These are phyloP conservation scores for Hypanus sabinus DNA, from an alignment of 2,113 vertebrate species.

Conservation along the genomic window DNA sequence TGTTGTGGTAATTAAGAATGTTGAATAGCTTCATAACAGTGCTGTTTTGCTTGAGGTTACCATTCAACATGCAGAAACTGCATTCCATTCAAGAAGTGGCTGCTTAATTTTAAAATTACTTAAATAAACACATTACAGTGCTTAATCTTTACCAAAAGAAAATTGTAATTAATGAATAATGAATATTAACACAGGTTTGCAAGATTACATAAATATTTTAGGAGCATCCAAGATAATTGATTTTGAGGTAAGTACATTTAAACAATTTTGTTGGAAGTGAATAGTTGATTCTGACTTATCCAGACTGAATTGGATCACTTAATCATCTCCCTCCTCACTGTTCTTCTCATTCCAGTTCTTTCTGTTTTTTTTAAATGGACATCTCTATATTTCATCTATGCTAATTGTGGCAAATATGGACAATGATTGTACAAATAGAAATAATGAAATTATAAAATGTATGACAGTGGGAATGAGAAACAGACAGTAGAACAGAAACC, in stretches of 20 bases:
- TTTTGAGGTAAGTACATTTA: not conserved
- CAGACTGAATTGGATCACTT: not conserved
- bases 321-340: not conserved
- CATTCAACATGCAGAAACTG: not conserved
- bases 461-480: too few relatives aligned
- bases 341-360: too few relatives aligned
- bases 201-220: not conserved
- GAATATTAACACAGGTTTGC: not conserved
- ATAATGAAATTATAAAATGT: too few relatives aligned
- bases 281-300: not conserved
- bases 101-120: slow-evolving; percentile 9
- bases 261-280: not conserved
- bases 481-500: too few relatives aligned
- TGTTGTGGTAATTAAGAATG: not conserved
- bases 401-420: too few relatives aligned
- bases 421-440: too few relatives aligned
- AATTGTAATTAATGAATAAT: slow-evolving; percentile 23
- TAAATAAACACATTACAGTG: not conserved
- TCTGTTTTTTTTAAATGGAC: too few relatives aligned
- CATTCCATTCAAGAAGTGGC: not conserved
- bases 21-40: not conserved
- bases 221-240: not conserved
- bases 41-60: not conserved
- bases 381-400: too few relatives aligned
- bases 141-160: not conserved